phyloP scores from a whole-genome alignment of 1,140 invertebrate species.

The Condylostylus longicornis region DNA sequence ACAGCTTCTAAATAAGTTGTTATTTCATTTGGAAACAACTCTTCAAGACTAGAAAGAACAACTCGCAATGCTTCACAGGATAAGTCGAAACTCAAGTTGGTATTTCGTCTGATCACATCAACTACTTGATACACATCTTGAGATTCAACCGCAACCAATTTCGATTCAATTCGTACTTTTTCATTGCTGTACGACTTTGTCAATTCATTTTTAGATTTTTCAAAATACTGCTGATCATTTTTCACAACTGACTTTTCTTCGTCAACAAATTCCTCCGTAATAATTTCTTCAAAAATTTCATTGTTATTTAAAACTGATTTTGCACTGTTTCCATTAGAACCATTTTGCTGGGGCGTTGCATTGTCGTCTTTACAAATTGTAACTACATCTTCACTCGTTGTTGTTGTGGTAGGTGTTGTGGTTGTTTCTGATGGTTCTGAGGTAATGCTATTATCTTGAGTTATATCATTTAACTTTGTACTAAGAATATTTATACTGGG shows the following conservation, averaged over 20 bases:
- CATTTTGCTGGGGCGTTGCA: slow-evolving; percentile 10
- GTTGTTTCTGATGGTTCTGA: slow-evolving; percentile 30
- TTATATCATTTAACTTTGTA: slow-evolving; percentile 18
- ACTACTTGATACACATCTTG: slow-evolving; percentile 52
- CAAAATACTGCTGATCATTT: slow-evolving; percentile 3
- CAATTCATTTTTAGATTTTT: slow-evolving; percentile 13
- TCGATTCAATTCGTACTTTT: not conserved
- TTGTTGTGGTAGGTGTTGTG: slow-evolving; percentile 26
- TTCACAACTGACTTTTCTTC: slow-evolving; percentile 1
- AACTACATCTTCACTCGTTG: slow-evolving; percentile 29
- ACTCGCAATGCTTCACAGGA: slow-evolving; percentile 69
- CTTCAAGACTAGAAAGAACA: slow-evolving; percentile 51
- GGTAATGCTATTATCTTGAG: slow-evolving; percentile 29
- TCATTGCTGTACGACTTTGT: not conserved
- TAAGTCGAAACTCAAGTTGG: slow-evolving; percentile 72
- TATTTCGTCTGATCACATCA: slow-evolving; percentile 63
- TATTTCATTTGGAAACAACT: slow-evolving; percentile 40
- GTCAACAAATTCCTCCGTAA: slow-evolving; percentile 6
- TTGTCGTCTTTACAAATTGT: slow-evolving; percentile 28
- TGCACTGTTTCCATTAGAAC: slow-evolving; percentile 5
- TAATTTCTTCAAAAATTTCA: slow-evolving; percentile 25
- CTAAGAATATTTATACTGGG: slow-evolving; percentile 25
- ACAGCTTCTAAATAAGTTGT: slow-evolving; percentile 38
- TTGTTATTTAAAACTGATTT: slow-evolving; percentile 8
- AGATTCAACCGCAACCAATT: slow-evolving; percentile 20